A percentile compares a stretch with the other conserved stretches of the same genome.
Conservation (phyloP, 2,888 invertebrate species). For the Synanthedon andrenaeformis region DNA sequence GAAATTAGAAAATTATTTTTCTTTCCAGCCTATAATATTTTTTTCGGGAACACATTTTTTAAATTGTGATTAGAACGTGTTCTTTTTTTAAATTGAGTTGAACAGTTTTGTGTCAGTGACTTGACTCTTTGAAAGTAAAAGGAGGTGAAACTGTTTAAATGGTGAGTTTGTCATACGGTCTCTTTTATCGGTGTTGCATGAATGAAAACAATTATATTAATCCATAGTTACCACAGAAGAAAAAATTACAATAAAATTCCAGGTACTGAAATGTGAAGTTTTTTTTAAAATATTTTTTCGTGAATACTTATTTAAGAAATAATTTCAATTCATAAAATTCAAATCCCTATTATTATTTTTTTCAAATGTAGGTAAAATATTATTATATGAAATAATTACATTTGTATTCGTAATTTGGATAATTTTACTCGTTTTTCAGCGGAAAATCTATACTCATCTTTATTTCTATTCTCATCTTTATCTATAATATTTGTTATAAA, state of each 20-base stretch:
- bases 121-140: constrained; percentile 40
- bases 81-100: background rate
- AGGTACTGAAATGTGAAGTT: too few species aligned
- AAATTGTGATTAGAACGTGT: too few species aligned
- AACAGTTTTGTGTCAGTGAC: constrained; percentile 8
- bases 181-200: constrained; percentile 10
- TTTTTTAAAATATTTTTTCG: background rate
- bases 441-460: too few species aligned
- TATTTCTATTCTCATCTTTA: too few species aligned
- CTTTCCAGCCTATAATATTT: constrained; percentile 4
- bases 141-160: constrained; percentile 50
- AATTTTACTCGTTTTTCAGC: too few species aligned
- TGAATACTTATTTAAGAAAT: background rate
- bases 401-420: too few species aligned
- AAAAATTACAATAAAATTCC: background rate
- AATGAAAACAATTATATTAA: background rate
- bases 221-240: background rate
- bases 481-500: too few species aligned
- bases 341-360: background rate
- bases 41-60: constrained; percentile 3
- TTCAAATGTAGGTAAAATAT: too few species aligned
- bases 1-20: constrained; percentile 12
- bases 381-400: too few species aligned
- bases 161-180: constrained; percentile 9
- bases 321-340: background rate